phyloP scores from a whole-genome alignment of 2,113 vertebrate genomes.

The Romanogobio albipinnatus region DNA sequence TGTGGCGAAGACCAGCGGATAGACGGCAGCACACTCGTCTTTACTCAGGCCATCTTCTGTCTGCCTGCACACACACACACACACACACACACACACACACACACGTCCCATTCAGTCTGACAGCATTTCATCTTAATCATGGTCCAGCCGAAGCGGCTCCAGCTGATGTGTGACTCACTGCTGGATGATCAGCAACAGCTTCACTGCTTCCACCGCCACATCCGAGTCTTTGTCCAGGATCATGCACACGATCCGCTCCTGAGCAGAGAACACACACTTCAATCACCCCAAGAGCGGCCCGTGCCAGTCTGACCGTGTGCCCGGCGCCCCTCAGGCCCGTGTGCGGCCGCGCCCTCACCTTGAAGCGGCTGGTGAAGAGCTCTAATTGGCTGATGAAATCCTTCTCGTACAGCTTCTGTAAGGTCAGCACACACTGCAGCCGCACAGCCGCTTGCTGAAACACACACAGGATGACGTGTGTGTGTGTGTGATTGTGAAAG shows the following conservation, averaged over 20 bases:
- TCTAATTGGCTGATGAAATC: slow-evolving; percentile 82
- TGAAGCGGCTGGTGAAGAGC: slow-evolving; percentile 90
- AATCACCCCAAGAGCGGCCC: too few species aligned
- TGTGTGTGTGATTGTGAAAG: background rate
- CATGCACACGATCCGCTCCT: slow-evolving; percentile 90
- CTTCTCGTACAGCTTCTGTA: slow-evolving; percentile 80
- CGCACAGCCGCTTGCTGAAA: slow-evolving; percentile 83
- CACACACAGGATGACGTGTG: background rate
- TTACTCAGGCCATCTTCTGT: slow-evolving; percentile 78
- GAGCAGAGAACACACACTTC: slow-evolving; percentile 38
- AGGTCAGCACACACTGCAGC: slow-evolving; percentile 80
- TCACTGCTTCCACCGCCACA: slow-evolving; percentile 85
- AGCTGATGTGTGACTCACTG: slow-evolving; percentile 74
- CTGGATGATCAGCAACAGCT: slow-evolving; percentile 81
- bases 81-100: background rate
- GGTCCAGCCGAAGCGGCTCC: background rate
- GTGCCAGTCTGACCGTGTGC: too few species aligned
- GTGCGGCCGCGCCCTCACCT: slow-evolving; percentile 69
- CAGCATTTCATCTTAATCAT: background rate
- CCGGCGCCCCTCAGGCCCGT: too few species aligned
- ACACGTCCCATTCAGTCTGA: background rate
- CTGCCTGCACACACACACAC: slow-evolving; percentile 67
- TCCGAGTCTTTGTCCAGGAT: slow-evolving; percentile 84
- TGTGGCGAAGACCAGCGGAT: slow-evolving; percentile 80
- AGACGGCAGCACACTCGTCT: slow-evolving; percentile 78